Evolutionary conservation across 2,113 vertebrate genomes (phyloP), one percentile per base, ranked within the genome.

Genomic region (Raja brachyura): DNA sequence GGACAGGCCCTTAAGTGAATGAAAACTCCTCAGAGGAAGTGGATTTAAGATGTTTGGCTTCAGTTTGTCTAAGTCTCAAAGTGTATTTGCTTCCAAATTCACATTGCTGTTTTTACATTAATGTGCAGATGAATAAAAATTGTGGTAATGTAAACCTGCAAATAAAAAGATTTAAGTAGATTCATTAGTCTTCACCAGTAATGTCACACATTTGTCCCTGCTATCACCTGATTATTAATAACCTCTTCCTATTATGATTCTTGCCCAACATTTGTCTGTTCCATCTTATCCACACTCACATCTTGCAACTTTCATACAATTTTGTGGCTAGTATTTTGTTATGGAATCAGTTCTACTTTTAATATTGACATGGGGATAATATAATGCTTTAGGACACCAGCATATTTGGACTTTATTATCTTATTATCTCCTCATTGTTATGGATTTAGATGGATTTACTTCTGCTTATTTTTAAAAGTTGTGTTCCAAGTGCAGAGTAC

Each of bases 291-390:
- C 10, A 11, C 66, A 68, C 66, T 68, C 66, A 0, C 18, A 73
- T 73, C 70, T 20, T 20, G 18, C 5, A 73, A 16, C 70, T 2
- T 68, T 9, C 66, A 16, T 8, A 68, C 66, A 68, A 68, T 48
- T 83, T 59, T n/a, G 14, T 33, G 25, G 10, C 25, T 63, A 33
- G 83, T 5, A 31, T n/a, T 28, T 61, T 85, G 25, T 59, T 22
- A 3, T 31, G 83, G 61, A 88, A 61, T n/a, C 83, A 88, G 14
- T 88, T 88, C 59, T 88, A 54, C 81, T 85, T 85, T 85, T 59
- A 59, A 59, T 85, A 61, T 85, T 28, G 59, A 59, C 48, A 4
- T 85, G 54, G 59, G 63, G 59, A 59, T 88, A 16, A n/a, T 59
- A 31, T 88, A 63, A 14, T 88, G 83, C 20, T 88, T 31, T 16